Evolutionary conservation across 2,888 invertebrate genomes (phyloP).

Genomic region (Sycophila texana): DNA sequence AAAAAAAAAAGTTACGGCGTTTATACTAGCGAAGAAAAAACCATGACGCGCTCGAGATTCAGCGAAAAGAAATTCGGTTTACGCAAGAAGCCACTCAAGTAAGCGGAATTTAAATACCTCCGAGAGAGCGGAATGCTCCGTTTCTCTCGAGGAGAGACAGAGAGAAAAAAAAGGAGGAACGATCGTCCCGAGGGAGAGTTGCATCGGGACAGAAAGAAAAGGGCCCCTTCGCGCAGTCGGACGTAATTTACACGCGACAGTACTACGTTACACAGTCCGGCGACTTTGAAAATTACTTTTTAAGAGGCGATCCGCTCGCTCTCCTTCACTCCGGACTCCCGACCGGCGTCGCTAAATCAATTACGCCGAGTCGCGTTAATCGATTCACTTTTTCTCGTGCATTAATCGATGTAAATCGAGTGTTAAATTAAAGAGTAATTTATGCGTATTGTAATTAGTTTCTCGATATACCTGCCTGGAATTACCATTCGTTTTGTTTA

Average conservation of each 20-base stretch:
- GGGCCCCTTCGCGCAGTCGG: slow-evolving; percentile 60
- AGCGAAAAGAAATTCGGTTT: slow-evolving; percentile 52
- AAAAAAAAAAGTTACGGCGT: not conserved
- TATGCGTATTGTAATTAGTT: no score
- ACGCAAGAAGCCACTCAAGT: slow-evolving; percentile 52
- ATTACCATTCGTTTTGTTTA: no score
- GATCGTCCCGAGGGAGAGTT: slow-evolving; percentile 67
- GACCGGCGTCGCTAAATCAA: slow-evolving; percentile 29
- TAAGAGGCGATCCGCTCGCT: slow-evolving; percentile 45
- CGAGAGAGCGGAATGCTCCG: slow-evolving; percentile 50
- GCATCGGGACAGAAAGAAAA: slow-evolving; percentile 62
- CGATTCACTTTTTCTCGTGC: slow-evolving; percentile 14
- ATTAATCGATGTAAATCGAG: not conserved
- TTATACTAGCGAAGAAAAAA: not conserved
- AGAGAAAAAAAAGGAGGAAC: slow-evolving; percentile 57
- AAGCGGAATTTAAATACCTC: slow-evolving; percentile 66
- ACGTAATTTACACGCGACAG: slow-evolving; percentile 67
- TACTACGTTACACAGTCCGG: slow-evolving; percentile 65
- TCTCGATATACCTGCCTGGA: no score
- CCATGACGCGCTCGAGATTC: not conserved
- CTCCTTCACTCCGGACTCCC: not conserved
- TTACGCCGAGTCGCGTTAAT: slow-evolving; percentile 5
- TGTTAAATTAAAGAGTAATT: no score
- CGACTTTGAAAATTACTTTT: slow-evolving; percentile 67
- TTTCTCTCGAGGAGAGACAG: slow-evolving; percentile 4